Conservation (phyloP, 2,113 vertebrate species). For the Xiphophorus couchianus region DNA sequence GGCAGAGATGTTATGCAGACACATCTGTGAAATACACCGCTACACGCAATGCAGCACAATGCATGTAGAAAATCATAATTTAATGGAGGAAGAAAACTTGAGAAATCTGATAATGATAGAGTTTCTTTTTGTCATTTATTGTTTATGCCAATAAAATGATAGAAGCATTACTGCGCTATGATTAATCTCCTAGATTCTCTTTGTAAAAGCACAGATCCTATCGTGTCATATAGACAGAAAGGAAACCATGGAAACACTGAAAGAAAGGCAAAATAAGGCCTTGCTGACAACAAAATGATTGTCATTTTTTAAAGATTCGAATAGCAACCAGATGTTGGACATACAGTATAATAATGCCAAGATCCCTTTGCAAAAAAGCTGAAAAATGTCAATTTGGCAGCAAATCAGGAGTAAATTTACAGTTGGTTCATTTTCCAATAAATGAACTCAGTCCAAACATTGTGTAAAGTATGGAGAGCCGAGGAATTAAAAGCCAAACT, state of each 20-base stretch:
- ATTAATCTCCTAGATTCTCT: slow-evolving; percentile 36
- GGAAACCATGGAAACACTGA: slow-evolving; percentile 42
- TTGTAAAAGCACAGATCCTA: slow-evolving; percentile 4
- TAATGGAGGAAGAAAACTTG: slow-evolving; percentile 39
- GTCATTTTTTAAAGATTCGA: slow-evolving; percentile 48
- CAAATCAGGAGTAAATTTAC: slow-evolving; percentile 58
- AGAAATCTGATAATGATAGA: slow-evolving; percentile 40
- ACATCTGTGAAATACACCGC: not conserved
- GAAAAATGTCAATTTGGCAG: slow-evolving; percentile 37
- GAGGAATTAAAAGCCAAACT: slow-evolving; percentile 30
- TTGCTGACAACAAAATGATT: slow-evolving; percentile 61
- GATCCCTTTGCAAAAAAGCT: slow-evolving; percentile 45
- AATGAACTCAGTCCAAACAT: slow-evolving; percentile 32
- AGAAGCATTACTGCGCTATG: slow-evolving; percentile 37
- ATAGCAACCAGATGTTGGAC: slow-evolving; percentile 66
- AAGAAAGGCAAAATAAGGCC: slow-evolving; percentile 53
- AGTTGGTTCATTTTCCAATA: slow-evolving; percentile 55
- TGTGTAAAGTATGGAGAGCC: slow-evolving; percentile 32
- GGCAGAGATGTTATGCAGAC: slow-evolving; percentile 5
- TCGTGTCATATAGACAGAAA: slow-evolving; percentile 16
- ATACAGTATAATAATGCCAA: slow-evolving; percentile 55
- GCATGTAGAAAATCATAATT: slow-evolving; percentile 24
- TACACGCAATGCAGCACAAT: not conserved
- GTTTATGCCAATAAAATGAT: slow-evolving; percentile 35
- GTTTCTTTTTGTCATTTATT: slow-evolving; percentile 34